Percentiles rank a stretch among this genome's conserved stretches.
phyloP scores from a whole-genome alignment of 2,113 vertebrate species.

The Syngnathoides biaculeatus region DNA sequence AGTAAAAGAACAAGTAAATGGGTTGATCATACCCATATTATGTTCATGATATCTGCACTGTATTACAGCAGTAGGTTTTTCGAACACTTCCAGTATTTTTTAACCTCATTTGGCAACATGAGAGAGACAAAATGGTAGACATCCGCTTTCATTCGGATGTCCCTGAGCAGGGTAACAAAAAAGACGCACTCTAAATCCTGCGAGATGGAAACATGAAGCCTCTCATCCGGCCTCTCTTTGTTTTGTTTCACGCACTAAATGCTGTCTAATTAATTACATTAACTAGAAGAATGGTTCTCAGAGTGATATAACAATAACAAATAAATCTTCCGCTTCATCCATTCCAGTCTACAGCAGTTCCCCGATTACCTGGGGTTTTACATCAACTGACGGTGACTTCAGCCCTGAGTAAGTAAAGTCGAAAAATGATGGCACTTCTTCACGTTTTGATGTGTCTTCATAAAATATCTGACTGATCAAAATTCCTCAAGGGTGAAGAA shows the following conservation, averaged over 20 bases:
- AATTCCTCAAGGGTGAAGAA: too few species aligned
- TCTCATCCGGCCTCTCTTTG: slow-evolving; percentile 50
- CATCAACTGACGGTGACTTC: slow-evolving; percentile 13
- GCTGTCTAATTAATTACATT: slow-evolving; percentile 58
- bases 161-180: slow-evolving; percentile 3
- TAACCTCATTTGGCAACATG: not conserved
- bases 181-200: slow-evolving; percentile 20
- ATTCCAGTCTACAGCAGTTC: slow-evolving; percentile 33
- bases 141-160: slow-evolving; percentile 5
- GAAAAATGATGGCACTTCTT: not conserved
- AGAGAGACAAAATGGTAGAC: not conserved
- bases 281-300: slow-evolving; percentile 38
- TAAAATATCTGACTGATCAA: not conserved
- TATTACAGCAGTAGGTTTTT: not conserved
- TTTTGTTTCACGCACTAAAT: slow-evolving; percentile 55
- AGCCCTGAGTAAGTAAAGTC: not conserved
- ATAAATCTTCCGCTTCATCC: slow-evolving; percentile 49
- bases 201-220: slow-evolving; percentile 19
- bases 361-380: slow-evolving; percentile 23
- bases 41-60: not conserved
- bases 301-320: slow-evolving; percentile 51
- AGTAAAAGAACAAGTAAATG: not conserved
- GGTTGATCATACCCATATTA: not conserved
- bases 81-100: not conserved
- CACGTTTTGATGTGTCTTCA: not conserved